Evolutionary conservation across 2,113 vertebrate genomes (phyloP).

Genomic region (Suricata suricatta): DNA sequence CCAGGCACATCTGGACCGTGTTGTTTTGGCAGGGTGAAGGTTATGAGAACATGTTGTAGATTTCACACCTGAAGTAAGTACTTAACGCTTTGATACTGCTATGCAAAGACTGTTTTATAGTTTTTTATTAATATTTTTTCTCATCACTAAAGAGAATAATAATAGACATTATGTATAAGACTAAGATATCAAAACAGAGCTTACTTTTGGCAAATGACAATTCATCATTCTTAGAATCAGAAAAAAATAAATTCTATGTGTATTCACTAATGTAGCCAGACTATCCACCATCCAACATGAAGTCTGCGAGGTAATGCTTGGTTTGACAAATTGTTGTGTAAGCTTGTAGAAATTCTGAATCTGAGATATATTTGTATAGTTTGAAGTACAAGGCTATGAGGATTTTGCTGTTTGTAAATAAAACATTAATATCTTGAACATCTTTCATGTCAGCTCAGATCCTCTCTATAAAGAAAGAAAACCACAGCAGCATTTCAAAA

Average conservation of each 20-base stretch:
- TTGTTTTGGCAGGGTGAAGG: background rate
- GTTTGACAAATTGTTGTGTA: background rate
- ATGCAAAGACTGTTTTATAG: background rate
- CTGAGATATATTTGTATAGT: background rate
- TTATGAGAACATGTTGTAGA: background rate
- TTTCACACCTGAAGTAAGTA: background rate
- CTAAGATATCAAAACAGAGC: background rate
- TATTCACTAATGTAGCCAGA: background rate
- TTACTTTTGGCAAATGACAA: background rate
- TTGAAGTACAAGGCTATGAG: background rate
- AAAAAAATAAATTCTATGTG: background rate
- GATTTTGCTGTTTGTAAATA: background rate
- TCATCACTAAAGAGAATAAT: background rate
- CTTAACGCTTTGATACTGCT: background rate
- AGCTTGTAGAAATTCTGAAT: background rate
- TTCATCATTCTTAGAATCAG: background rate
- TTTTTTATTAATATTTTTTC: constrained; percentile 1
- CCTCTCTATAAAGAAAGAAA: background rate
- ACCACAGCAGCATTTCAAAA: background rate
- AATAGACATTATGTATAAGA: background rate
- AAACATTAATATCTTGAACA: background rate
- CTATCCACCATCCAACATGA: background rate
- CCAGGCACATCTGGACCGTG: background rate
- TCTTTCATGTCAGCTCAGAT: background rate
- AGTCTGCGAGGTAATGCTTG: background rate